Base-by-base conservation (phyloP, 2,888 invertebrate species). In the Coleophora flavipennella region DNA sequence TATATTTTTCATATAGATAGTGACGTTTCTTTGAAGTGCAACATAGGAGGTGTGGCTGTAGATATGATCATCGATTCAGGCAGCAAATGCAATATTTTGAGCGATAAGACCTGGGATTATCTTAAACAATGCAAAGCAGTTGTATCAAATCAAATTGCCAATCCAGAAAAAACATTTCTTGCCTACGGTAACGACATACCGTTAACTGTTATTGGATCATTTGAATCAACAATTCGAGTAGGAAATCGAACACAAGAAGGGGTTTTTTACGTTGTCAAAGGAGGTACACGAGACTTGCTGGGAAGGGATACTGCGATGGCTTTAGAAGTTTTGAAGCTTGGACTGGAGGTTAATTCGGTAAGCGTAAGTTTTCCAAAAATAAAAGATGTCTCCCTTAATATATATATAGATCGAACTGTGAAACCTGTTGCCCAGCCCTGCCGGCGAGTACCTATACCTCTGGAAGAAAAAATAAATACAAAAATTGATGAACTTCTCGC, bases 11-110 rank as follows among this genome's bases (percentile, higher is more conserved):
- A 49, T 12, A 29, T 49, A 1, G 44, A 49, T 27, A 43, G 35
- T 8, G 47, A 51, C 40, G 46, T 13, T 1, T 40, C 26, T 6
- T 35, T 53, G 6, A 20, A 29, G 1, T 53, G 53, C 32, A 3
- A 29, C 1, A 26, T 53, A 27, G 49, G 50, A 11, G 44, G 43
- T 8, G 39, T 48, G 1, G 28, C 38, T 2, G 36, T 43, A 3
- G 28, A 46, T 41, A 28, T 54, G 43, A 28, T 51, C 1, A 47
- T 54, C n/a, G 54, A 51, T 39, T 54, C 54, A 0, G 51, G 49
- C 2, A 43, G n/a, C n/a, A n/a, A n/a, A n/a, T n/a, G n/a, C n/a
- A n/a, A n/a, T n/a, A n/a, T n/a, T n/a, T n/a, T n/a, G 50, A 37
- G 28, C n/a, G 45, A 50, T 3, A 37, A 31, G 25, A 49, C 50